Percentiles rank a stretch among this genome's conserved stretches.
phyloP scores from a whole-genome alignment of 2,888 invertebrate genomes.

The Phyllotreta striolata region DNA sequence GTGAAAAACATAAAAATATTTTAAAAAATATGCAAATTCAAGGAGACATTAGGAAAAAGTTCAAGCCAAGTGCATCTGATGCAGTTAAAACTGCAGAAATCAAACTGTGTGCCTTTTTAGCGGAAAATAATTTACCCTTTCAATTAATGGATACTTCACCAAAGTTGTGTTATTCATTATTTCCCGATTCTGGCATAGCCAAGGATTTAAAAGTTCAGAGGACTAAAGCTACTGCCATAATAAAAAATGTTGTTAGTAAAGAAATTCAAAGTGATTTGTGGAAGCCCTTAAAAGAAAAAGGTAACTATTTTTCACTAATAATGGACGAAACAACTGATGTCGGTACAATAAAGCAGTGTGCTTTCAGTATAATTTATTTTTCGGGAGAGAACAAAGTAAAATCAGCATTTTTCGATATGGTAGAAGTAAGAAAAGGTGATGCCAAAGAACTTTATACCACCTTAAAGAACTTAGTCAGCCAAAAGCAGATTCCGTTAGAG shows the following conservation, averaged over 20 bases:
- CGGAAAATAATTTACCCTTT: constrained; percentile 11
- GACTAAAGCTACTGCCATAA: constrained; percentile 8
- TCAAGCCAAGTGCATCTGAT: not conserved
- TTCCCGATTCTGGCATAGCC: constrained; percentile 22
- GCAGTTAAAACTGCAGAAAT: not conserved
- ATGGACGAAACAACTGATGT: constrained; percentile 36
- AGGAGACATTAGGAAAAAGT: not conserved
- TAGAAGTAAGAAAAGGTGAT: constrained; percentile 1
- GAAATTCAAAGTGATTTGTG: not conserved
- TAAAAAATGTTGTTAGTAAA: constrained; percentile 11
- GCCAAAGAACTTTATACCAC: too few relatives aligned
- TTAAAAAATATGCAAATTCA: not conserved
- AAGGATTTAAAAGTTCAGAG: not conserved
- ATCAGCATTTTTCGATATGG: constrained; percentile 19
- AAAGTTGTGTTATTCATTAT: not conserved
- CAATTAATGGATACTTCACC: constrained; percentile 12
- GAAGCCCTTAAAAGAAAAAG: not conserved
- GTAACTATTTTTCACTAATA: constrained; percentile 30
- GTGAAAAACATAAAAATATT: constrained; percentile 5
- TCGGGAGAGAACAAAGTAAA: constrained; percentile 6
- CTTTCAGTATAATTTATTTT: constrained; percentile 24
- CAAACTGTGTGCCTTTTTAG: not conserved
- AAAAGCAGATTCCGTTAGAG: constrained; percentile 10
- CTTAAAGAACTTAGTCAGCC: not conserved
- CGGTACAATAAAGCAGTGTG: constrained; percentile 30